Conservation (phyloP, 1,140 invertebrate species). For the Pentalonia nigronervosa region DNA sequence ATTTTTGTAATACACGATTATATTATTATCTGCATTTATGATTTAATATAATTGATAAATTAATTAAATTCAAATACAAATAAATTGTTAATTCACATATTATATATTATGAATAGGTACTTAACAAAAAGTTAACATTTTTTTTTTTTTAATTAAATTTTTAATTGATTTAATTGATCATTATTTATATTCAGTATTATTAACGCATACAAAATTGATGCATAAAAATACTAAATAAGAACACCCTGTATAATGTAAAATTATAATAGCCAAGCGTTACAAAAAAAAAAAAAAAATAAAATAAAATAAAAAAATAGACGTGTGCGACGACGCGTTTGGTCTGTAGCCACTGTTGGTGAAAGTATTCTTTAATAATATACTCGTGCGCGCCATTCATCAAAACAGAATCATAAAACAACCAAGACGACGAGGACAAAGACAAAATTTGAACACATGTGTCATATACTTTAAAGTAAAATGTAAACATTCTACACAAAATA, state of each 20-base stretch:
- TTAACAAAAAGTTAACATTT: background rate
- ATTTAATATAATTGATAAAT: background rate
- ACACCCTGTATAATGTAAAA: background rate
- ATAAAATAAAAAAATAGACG: constrained; percentile 4
- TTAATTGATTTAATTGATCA: background rate
- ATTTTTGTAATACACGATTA: background rate
- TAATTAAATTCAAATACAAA: background rate
- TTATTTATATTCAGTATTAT: background rate
- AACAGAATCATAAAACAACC: constrained; percentile 7
- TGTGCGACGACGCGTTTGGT: constrained; percentile 24
- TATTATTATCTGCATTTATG: background rate
- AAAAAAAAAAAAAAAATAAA: too few relatives aligned
- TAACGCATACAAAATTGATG: background rate
- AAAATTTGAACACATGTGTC: background rate
- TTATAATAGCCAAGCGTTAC: background rate
- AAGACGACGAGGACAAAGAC: background rate
- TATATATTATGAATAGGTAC: background rate
- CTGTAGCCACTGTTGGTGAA: constrained; percentile 8
- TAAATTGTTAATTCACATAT: background rate
- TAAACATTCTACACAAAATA: background rate
- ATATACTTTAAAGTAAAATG: background rate
- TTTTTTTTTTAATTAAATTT: background rate
- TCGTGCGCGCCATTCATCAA: constrained; percentile 20
- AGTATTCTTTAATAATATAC: constrained; percentile 9
- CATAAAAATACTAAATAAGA: background rate